A percentile compares a stretch with the other conserved stretches of the same genome.
Conservation (phyloP, 2,113 vertebrate genomes). For the Python bivittatus region DNA sequence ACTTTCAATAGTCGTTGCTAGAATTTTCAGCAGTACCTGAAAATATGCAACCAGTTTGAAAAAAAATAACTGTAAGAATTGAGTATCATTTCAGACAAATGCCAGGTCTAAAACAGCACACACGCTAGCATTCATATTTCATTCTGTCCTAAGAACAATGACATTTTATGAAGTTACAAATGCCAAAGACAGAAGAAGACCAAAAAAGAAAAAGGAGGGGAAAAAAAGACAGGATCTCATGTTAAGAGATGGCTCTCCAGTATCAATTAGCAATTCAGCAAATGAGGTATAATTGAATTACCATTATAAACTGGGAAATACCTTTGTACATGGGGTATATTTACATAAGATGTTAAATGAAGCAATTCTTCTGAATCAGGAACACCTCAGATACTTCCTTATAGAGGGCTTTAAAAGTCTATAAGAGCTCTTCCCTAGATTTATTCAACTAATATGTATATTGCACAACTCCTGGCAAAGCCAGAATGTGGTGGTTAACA, state of each 20-base stretch:
- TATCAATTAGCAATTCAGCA: slow-evolving; percentile 21
- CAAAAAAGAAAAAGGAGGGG: neutral
- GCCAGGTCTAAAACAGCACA: no score
- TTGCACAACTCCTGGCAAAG: neutral
- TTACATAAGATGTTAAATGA: slow-evolving; percentile 15
- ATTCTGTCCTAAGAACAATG: neutral
- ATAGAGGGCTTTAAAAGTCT: neutral
- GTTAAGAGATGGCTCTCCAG: neutral
- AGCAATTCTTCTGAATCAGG: slow-evolving; percentile 20
- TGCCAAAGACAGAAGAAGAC: neutral
- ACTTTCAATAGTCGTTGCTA: neutral
- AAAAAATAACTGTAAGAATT: neutral
- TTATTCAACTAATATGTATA: neutral
- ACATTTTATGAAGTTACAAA: slow-evolving; percentile 6
- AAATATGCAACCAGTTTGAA: neutral
- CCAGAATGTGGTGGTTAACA: neutral
- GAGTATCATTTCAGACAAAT: neutral
- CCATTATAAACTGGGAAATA: slow-evolving; percentile 28
- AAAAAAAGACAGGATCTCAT: neutral
- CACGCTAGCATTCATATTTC: neutral
- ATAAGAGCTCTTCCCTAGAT: neutral
- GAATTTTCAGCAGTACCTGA: neutral
- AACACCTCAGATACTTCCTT: slow-evolving; percentile 15
- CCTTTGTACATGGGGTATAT: neutral
- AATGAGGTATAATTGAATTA: slow-evolving; percentile 16